Conservation (phyloP, 2,113 vertebrate genomes). For the Sebastes schlegelii region DNA sequence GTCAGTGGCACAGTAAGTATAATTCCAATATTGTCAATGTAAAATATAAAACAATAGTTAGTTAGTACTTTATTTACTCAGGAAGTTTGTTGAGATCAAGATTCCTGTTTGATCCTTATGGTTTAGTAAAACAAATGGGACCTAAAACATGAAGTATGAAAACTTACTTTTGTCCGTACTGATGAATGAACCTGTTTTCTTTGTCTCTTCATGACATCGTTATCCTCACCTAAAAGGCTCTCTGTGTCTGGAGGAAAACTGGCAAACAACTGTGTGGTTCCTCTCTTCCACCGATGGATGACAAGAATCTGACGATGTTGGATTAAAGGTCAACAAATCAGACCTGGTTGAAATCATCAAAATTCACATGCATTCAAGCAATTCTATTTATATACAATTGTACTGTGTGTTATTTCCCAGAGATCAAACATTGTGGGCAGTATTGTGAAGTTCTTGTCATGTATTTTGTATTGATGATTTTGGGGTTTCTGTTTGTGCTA, state of each 20-base stretch:
- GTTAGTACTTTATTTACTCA: neutral
- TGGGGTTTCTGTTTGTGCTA: neutral
- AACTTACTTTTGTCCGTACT: slow-evolving; percentile 46
- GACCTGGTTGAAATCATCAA: neutral
- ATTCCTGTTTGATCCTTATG: neutral
- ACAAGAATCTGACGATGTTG: slow-evolving; percentile 68
- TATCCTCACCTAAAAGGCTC: slow-evolving; percentile 65
- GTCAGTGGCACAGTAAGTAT: neutral
- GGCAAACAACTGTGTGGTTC: slow-evolving; percentile 17
- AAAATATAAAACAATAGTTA: neutral
- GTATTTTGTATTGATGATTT: neutral
- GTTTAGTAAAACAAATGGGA: neutral
- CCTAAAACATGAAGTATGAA: neutral
- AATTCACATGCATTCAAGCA: neutral
- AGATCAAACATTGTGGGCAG: neutral
- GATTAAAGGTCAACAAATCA: slow-evolving; percentile 59
- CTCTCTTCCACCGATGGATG: slow-evolving; percentile 63
- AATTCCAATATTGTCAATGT: neutral
- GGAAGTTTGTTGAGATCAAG: neutral
- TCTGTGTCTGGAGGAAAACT: slow-evolving; percentile 63
- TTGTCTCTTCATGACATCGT: slow-evolving; percentile 6
- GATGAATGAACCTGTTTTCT: slow-evolving; percentile 16
- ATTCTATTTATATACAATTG: neutral
- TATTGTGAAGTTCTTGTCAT: neutral
- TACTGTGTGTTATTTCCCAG: neutral